Evolutionary conservation across 2,797 vertebrate genomes (phyloP), one percentile per base, ranked within the genome.

Genomic region (Centropyge bicolor): DNA sequence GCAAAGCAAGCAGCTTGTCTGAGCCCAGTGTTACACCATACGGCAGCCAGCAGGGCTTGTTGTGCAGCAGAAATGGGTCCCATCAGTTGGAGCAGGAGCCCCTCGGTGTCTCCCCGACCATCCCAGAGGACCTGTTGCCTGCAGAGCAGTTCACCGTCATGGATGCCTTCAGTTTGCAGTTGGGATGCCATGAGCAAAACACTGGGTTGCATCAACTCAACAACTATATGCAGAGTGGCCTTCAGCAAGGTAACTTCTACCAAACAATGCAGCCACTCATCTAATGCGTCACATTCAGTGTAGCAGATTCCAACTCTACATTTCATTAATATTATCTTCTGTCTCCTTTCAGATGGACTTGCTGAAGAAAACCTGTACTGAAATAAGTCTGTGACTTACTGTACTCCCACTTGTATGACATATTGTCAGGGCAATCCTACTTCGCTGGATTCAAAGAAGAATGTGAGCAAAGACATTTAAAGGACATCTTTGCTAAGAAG

Each of bases 191-290:
- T 31, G 87, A 86, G 27, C 84, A 83, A 51, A 88, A 80, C 87
- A 75, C 75, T 91, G 94, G 89, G 94, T 95, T 96, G 92, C 89
- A 94, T 94, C 94, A 95, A 93, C 95, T 95, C 92, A 85, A 85
- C 84, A 80, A 80, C 69, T 91, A 86, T 43, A 76, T 91, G 63
- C 88, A 90, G 69, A 74, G 75, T 36, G 86, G 65, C 87, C 86
- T 92, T 75, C 92, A 90, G 86, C 90, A 89, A 95, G 95, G 94
- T 95, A 85, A 70, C 19, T 22, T 40, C 3, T 16, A 48, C n/a
- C 3, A 13, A 36, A 45, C 17, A 3, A 9, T 1, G 6, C 14
- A 41, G n/a, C 13, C 14, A 4, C 19, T 11, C 3, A 46, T 48
- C 3, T 4, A 35, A 24, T 40, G 2, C 59, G 24, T 22, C 27